phyloP scores from a whole-genome alignment of 2,113 vertebrate species.

The Ameiurus melas region DNA sequence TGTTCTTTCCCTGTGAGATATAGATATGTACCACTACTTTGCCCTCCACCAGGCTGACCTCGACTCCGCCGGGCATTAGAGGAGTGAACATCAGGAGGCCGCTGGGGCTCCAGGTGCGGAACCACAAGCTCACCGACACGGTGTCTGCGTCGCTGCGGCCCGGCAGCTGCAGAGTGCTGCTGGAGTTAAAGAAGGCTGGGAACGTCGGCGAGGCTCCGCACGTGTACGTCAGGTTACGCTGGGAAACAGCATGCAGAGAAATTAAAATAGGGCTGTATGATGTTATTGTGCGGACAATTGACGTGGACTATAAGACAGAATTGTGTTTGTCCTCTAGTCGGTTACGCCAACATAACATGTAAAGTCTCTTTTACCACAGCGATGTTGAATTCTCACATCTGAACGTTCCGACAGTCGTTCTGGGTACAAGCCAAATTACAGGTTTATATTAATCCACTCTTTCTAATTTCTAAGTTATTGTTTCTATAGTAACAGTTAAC shows the following conservation, averaged over 20 bases:
- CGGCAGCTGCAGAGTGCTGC: conserved; percentile 86
- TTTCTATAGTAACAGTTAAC: background rate
- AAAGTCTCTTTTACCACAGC: too few species aligned
- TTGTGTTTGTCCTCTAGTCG: background rate
- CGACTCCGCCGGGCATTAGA: conserved; percentile 85
- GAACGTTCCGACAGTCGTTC: background rate
- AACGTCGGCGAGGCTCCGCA: conserved; percentile 85
- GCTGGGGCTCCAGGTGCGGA: conserved; percentile 92
- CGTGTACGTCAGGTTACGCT: conserved; percentile 93
- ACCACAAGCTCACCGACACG: conserved; percentile 87
- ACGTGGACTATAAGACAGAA: background rate
- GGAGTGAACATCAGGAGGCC: conserved; percentile 87
- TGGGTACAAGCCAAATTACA: background rate
- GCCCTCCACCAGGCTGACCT: conserved; percentile 85
- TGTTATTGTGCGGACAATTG: background rate
- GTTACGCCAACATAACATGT: too few species aligned
- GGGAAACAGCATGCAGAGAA: background rate
- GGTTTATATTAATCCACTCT: background rate
- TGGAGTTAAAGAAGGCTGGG: conserved; percentile 93
- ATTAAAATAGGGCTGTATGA: background rate
- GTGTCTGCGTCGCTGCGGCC: conserved; percentile 83
- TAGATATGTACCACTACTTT: conserved; percentile 87
- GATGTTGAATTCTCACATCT: background rate
- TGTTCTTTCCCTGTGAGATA: conserved; percentile 82
- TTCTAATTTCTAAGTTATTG: background rate